A percentile compares a stretch with the other conserved stretches of the same genome.
phyloP scores from a whole-genome alignment of 2,113 vertebrate species.

The Pelecanoides urinatrix region DNA sequence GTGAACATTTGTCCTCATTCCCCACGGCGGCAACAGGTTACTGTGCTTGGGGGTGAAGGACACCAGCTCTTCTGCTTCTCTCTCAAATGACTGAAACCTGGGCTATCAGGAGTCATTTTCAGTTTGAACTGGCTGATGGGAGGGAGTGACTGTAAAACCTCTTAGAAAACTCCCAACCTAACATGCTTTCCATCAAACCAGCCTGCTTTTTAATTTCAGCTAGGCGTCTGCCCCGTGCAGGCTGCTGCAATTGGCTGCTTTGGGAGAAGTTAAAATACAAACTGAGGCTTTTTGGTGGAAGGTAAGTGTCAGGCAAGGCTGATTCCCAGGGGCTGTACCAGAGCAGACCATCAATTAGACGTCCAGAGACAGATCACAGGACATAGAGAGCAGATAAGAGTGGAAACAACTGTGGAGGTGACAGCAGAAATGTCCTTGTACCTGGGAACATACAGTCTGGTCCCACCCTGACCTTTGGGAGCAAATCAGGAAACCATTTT shows the following conservation, averaged over 20 bases:
- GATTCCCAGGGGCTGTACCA: neutral
- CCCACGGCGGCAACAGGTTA: neutral
- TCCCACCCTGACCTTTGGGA: neutral
- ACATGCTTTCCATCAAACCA: neutral
- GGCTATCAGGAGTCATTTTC: neutral
- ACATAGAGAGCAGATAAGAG: neutral
- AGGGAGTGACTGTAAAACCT: neutral
- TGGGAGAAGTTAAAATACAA: neutral
- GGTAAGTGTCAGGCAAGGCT: neutral
- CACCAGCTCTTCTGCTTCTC: neutral
- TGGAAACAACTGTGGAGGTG: neutral
- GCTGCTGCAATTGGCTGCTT: neutral
- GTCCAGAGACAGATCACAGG: neutral
- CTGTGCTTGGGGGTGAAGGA: neutral
- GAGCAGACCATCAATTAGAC: neutral
- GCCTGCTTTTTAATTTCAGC: neutral
- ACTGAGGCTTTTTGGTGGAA: neutral
- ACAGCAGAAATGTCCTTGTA: neutral
- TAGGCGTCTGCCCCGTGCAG: neutral
- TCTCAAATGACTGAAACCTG: neutral
- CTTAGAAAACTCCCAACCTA: neutral
- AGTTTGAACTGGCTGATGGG: neutral
- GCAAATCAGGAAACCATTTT: slow-evolving; percentile 4
- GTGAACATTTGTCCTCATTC: neutral
- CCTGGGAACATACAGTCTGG: neutral